A percentile compares a stretch with the other conserved stretches of the same genome.
Evolutionary conservation across 2,113 vertebrate genomes (phyloP).

Genomic region (Martes martes): DNA sequence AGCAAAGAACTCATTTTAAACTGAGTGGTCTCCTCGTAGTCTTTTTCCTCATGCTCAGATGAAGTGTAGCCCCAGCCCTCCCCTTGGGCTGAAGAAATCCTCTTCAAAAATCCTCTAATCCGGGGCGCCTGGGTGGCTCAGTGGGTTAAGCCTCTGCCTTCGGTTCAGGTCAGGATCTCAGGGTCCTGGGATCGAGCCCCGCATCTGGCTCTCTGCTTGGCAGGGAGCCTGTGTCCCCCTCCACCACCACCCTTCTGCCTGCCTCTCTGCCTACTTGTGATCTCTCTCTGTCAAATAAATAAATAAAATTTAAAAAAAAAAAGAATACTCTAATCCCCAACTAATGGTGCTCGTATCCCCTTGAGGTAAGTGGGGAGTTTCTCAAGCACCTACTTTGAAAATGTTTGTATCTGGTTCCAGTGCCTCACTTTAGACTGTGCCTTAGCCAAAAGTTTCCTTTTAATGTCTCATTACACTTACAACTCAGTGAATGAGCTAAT

Average conservation of each 20-base stretch:
- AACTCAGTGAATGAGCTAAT: constrained; percentile 52
- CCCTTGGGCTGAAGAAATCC: neutral
- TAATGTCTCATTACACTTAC: constrained; percentile 21
- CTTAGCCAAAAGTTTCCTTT: constrained; percentile 33
- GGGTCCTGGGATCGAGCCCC: no score
- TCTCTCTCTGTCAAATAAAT: no score
- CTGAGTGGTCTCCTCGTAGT: neutral
- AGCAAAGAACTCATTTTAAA: neutral
- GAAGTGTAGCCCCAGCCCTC: neutral
- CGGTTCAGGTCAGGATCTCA: no score
- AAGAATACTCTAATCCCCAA: neutral
- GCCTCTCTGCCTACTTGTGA: no score
- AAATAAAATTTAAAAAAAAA: no score
- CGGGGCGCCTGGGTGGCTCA: neutral
- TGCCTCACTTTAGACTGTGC: neutral
- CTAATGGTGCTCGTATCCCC: neutral
- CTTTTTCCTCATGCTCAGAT: neutral
- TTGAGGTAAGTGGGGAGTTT: neutral
- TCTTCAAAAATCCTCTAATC: neutral
- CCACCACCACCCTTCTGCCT: no score
- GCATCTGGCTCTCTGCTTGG: no score
- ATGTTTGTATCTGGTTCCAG: neutral
- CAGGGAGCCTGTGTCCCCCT: no score
- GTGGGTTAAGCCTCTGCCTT: no score
- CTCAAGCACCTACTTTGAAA: constrained; percentile 5